Evolutionary conservation across 2,888 invertebrate genomes (phyloP).

Genomic region (Therioaphis trifolii): DNA sequence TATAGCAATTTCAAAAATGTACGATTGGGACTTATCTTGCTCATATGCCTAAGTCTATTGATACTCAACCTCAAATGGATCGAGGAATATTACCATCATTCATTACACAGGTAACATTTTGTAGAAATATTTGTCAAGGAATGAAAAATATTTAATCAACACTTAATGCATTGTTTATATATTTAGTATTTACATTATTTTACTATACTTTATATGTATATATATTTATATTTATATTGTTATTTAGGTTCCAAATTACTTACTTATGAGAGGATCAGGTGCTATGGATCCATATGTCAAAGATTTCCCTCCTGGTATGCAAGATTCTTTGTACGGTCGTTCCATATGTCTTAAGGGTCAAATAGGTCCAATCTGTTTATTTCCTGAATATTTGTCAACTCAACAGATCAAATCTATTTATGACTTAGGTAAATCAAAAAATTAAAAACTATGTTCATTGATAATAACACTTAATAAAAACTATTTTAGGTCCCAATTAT

Average conservation of each 20-base stretch:
- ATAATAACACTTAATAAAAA: neutral
- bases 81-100: conserved; percentile 65
- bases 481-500: conserved; percentile 55
- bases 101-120: conserved; percentile 65
- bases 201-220: neutral
- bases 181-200: conserved; percentile 3
- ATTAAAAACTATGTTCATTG: neutral
- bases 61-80: conserved; percentile 49
- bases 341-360: conserved; percentile 72
- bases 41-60: conserved; percentile 42
- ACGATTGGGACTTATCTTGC: conserved; percentile 50
- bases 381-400: conserved; percentile 69
- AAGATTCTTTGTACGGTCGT: conserved; percentile 73
- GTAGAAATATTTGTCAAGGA: neutral
- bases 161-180: neutral
- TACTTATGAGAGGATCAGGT: conserved; percentile 70
- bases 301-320: conserved; percentile 71
- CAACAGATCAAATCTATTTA: conserved; percentile 69
- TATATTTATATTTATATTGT: no score
- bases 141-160: neutral
- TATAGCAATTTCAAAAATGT: conserved; percentile 50
- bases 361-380: conserved; percentile 71
- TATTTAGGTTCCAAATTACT: conserved; percentile 69
- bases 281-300: conserved; percentile 72
- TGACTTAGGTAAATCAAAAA: conserved; percentile 67